Evolutionary conservation across 2,113 vertebrate genomes (phyloP).

Genomic region (Hystrix cristata): DNA sequence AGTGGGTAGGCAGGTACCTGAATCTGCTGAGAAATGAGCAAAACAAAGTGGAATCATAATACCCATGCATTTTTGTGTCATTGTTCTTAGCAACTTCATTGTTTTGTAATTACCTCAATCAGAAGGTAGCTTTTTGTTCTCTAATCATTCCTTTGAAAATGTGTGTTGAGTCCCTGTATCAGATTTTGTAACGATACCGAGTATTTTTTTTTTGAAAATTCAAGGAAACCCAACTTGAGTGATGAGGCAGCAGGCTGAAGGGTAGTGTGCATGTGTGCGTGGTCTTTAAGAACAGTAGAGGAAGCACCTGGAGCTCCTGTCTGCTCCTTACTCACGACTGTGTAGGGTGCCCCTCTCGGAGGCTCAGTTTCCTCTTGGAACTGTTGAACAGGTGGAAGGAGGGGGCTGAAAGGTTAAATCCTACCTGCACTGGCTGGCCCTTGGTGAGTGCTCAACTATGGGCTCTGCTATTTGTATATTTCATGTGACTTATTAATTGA

Average conservation of each 20-base stretch:
- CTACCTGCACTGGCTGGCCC: neutral
- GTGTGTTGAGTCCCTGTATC: neutral
- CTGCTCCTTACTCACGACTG: neutral
- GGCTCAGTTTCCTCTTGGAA: neutral
- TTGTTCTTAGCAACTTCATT: neutral
- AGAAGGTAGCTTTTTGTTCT: constrained; percentile 1
- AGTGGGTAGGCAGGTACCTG: neutral
- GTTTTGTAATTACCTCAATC: constrained; percentile 44
- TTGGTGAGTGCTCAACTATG: neutral
- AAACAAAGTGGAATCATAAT: neutral
- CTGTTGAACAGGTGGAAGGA: neutral
- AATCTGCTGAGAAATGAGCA: neutral
- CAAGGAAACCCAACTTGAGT: neutral
- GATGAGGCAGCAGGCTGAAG: neutral
- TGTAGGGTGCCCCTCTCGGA: neutral
- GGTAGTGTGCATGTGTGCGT: neutral
- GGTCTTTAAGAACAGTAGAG: neutral
- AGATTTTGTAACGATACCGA: neutral
- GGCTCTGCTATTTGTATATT: neutral
- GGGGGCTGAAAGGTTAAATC: neutral
- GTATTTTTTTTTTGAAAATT: constrained; percentile 5
- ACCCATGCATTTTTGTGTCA: neutral
- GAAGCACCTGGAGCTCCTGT: neutral
- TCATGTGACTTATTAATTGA: constrained; percentile 13
- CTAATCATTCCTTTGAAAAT: neutral